Evolutionary conservation across 2,113 vertebrate species (phyloP).

Genomic region (Gasterosteus aculeatus): DNA sequence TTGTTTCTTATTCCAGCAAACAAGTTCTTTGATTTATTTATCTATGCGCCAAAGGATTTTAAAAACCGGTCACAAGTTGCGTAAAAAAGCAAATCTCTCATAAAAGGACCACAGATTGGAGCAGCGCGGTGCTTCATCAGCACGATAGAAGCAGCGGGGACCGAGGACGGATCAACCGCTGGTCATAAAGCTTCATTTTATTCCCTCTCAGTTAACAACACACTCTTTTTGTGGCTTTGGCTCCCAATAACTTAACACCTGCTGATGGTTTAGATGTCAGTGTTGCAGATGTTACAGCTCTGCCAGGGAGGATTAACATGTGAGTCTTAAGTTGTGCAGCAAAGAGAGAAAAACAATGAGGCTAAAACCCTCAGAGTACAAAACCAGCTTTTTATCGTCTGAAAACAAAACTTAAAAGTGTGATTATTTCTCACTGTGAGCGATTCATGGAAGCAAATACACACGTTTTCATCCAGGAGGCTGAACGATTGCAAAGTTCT

Average conservation of each 20-base stretch:
- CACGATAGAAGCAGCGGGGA: not conserved
- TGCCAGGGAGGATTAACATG: not conserved
- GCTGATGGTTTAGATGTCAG: not conserved
- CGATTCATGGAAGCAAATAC: no score
- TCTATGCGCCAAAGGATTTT: not conserved
- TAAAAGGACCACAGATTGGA: slow-evolving; percentile 2
- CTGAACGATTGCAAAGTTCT: no score
- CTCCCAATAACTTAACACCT: not conserved
- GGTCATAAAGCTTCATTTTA: not conserved
- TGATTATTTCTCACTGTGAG: no score
- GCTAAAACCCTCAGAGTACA: no score
- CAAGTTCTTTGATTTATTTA: slow-evolving; percentile 19
- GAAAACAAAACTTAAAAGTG: no score
- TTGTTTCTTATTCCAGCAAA: not conserved
- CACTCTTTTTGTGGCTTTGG: not conserved
- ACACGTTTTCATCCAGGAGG: no score
- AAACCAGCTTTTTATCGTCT: no score
- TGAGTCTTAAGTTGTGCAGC: not conserved
- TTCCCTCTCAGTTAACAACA: not conserved
- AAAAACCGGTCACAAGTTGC: not conserved
- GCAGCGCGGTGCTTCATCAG: not conserved
- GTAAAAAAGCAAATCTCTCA: slow-evolving; percentile 7
- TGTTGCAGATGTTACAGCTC: not conserved
- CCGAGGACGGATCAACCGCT: slow-evolving; percentile 3
- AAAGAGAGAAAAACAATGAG: not conserved